These are phyloP conservation scores for Mesembrinibis cayennensis DNA, from an alignment of 2,113 vertebrate genomes.

Conservation along the genomic window DNA sequence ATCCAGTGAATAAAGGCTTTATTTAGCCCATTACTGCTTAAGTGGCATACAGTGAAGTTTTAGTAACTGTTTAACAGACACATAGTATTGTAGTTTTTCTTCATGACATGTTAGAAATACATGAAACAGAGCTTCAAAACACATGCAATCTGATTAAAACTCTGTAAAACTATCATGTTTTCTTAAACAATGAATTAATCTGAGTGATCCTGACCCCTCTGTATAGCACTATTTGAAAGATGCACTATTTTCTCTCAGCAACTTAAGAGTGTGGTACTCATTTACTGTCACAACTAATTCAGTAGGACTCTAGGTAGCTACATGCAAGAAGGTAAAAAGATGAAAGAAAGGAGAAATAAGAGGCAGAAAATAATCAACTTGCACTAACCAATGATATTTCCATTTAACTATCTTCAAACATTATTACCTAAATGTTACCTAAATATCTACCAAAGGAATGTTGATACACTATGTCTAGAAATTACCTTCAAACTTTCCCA, in stretches of 20 bases:
- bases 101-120: background rate
- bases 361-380: background rate
- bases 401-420: background rate
- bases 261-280: background rate
- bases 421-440: background rate
- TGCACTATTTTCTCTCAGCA: background rate
- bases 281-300: background rate
- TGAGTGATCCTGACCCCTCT: background rate
- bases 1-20: background rate
- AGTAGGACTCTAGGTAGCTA: background rate
- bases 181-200: background rate
- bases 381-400: background rate
- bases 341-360: background rate
- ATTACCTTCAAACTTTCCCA: background rate
- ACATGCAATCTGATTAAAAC: background rate
- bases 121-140: background rate
- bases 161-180: background rate
- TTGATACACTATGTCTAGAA: background rate
- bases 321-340: background rate
- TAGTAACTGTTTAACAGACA: background rate
- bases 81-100: background rate
- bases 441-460: background rate
- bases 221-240: background rate
- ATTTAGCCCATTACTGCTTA: background rate
- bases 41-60: background rate